These are phyloP conservation scores for Panagrolaimus sp. DNA, from an alignment of 1,140 invertebrate genomes.

Conservation along the genomic window DNA sequence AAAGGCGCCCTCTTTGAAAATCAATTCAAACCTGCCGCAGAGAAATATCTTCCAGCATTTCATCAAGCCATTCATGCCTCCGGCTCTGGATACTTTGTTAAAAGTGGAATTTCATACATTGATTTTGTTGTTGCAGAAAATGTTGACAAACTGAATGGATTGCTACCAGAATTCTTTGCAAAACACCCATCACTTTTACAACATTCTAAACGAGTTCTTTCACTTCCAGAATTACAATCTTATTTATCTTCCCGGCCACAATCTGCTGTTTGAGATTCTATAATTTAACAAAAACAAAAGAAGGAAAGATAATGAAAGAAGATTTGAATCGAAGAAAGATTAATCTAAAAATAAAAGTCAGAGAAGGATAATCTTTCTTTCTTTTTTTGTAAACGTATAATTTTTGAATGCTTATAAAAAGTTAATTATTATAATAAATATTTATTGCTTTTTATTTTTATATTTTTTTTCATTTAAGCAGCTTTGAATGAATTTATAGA, in stretches of 20 bases:
- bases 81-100: slow-evolving; percentile 19
- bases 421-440: too few relatives aligned
- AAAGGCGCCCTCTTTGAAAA: background rate
- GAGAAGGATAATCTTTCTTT: too few relatives aligned
- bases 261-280: slow-evolving; percentile 6
- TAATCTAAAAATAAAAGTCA: too few relatives aligned
- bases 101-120: slow-evolving; percentile 20
- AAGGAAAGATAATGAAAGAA: background rate
- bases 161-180: slow-evolving; percentile 14
- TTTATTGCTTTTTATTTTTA: too few relatives aligned
- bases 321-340: too few relatives aligned
- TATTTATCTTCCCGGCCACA: slow-evolving; percentile 22
- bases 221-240: slow-evolving; percentile 22
- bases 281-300: background rate
- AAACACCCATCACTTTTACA: slow-evolving; percentile 7
- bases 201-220: slow-evolving; percentile 22
- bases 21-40: slow-evolving; percentile 13
- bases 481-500: too few relatives aligned
- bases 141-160: slow-evolving; percentile 16
- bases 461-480: too few relatives aligned
- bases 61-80: slow-evolving; percentile 14
- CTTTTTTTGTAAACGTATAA: too few relatives aligned
- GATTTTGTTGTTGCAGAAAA: slow-evolving; percentile 21
- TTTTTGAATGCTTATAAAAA: too few relatives aligned
- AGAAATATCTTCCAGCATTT: slow-evolving; percentile 16